Evolutionary conservation across 2,113 vertebrate species (phyloP).

Genomic region (Ardeotis arabs): DNA sequence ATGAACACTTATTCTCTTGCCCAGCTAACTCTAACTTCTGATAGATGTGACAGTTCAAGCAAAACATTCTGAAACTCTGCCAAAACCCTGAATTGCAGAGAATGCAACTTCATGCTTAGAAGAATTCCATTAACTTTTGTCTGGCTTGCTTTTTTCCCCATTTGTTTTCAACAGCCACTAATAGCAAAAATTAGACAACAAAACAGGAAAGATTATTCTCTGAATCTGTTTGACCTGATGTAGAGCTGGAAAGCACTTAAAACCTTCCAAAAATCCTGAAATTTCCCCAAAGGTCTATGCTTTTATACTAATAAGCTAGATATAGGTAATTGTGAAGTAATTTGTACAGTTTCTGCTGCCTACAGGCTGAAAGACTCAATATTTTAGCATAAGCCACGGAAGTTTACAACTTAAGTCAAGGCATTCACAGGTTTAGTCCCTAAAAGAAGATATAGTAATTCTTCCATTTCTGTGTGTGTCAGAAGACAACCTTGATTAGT

Average conservation of each 20-base stretch:
- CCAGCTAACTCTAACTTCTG: background rate
- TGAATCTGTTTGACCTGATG: background rate
- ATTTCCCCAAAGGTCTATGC: background rate
- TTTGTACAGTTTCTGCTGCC: background rate
- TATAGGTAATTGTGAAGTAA: background rate
- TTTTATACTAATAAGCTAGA: background rate
- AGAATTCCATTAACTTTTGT: background rate
- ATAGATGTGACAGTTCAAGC: background rate
- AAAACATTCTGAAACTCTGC: background rate
- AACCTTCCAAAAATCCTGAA: background rate
- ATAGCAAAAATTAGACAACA: background rate
- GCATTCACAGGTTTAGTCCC: background rate
- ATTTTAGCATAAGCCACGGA: background rate
- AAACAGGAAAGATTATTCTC: background rate
- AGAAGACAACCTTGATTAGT: background rate
- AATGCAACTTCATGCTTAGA: background rate
- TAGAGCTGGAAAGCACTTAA: background rate
- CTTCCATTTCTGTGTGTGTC: background rate
- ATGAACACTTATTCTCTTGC: background rate
- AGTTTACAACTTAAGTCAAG: background rate
- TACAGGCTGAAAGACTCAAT: fast-evolving
- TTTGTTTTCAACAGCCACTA: background rate
- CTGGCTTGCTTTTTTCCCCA: background rate
- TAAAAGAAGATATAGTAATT: background rate
- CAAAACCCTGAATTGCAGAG: background rate